Base-by-base conservation (phyloP, 2,113 vertebrate genomes). In the Entomyzon cyanotis region DNA sequence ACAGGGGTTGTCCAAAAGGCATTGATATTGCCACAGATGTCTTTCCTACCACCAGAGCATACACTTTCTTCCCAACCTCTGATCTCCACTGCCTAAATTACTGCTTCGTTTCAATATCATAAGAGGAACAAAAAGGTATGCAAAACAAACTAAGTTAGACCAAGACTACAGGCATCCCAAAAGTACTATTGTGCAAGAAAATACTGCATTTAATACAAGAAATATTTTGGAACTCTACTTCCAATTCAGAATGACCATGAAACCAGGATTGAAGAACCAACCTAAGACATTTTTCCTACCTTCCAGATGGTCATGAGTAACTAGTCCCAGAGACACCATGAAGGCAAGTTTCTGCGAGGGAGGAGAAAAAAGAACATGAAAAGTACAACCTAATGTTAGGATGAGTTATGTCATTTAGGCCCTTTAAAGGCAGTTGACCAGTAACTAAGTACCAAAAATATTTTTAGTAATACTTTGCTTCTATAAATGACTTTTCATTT, bases 281-380 rank as follows among this genome's bases (percentile, higher is more conserved):
- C 5, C 25, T 52, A 75, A 84, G 69, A 69, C 5, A 74, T 60
- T 97, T 95, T 87, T 84, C 98, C 98, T 98, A 99, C 99, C 99
- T 99, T 99, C 99, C 95, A 99, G 96, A 97, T 99, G 99, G 97
- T 99, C 99, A 33, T 99, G 98, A 97, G 99, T 99, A 63, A 99
- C 99, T 62, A 99, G 97, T 67, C 99, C 99, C 84, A 99, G 97
- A 93, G 99, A 99, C 94, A 99, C 99, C 99, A 99, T 99, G 97
- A 99, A 99, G 97, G 99, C 99, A 97, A 99, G 98, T 99, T 99
- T 99, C 99, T 99, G 95, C 89, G 79, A 69, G 81, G 62, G 35
- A 35, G n/a, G 74, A 94, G 89, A 87, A 95, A 74, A 95, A 96
- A 94, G 50, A 52, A 44, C 10, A 81, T 31, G 59, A 92, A 53